Base-by-base conservation (phyloP, 2,888 invertebrate genomes). In the Dastarcus helophoroides region DNA sequence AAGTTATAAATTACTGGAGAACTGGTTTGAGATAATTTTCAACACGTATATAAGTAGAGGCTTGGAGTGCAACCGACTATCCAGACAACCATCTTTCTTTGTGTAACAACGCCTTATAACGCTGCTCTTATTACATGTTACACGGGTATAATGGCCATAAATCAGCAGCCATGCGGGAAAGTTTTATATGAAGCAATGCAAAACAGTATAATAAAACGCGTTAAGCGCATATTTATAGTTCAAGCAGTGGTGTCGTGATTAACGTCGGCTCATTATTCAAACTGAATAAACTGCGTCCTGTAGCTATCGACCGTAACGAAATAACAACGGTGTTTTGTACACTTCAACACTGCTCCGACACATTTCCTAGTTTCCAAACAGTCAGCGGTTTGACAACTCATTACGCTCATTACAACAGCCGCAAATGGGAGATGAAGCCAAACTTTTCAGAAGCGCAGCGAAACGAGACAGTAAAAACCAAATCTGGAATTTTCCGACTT, bases 191-290 rank as follows among this genome's bases (percentile, higher is more conserved):
- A 53, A 50, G 54, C 56, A 51, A 53, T 53, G 56, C 55, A 53
- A 54, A 55, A 54, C 53, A 49, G 53, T 47, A 50, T 53, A 54
- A 57, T 56, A 56, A 57, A 56, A 56, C 53, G 52, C 55, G 53
- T 52, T 54, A 53, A 54, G 52, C 53, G 51, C 54, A 52, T 57
- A 58, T 57, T 58, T 57, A 57, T 56, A 54, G 54, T 54, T 47
- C 51, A 45, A 50, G 53, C 50, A 45, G 51, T 50, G 49, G 53
- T 54, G 54, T 52, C 51, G 54, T 57, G 57, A 58, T 58, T 56
- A 56, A 57, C 54, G 49, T 48, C 38, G 39, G 40, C 51, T 54
- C 56, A 56, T 58, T 55, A 57, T 55, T 58, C 54, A 56, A 51
- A 48, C 50, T 35, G 49, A 53, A 50, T 50, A 50, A 48, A 53